phyloP scores from a whole-genome alignment of 2,888 invertebrate genomes.

The Pyrocoelia pectoralis region DNA sequence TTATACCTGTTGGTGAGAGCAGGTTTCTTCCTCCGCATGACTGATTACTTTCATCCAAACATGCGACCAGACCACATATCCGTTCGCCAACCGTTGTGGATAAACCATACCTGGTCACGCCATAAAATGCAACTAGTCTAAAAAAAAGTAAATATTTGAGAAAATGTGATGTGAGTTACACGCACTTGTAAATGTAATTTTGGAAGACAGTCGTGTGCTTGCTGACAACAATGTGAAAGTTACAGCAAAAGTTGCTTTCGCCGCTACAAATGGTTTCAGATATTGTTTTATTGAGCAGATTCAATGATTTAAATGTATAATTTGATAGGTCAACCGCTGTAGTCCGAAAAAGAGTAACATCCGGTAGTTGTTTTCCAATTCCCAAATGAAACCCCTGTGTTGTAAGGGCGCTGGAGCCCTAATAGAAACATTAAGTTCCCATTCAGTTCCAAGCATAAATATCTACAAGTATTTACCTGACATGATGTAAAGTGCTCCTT shows the following conservation, averaged over 20 bases:
- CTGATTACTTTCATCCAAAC: conserved; percentile 30
- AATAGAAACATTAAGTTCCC: conserved; percentile 8
- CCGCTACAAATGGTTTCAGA: conserved; percentile 19
- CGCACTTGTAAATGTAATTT: conserved; percentile 27
- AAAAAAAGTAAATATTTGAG: background rate
- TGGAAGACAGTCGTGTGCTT: conserved; percentile 7
- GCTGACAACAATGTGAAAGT: conserved; percentile 16
- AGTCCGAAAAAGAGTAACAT: conserved; percentile 26
- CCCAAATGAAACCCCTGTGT: conserved; percentile 7
- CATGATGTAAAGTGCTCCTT: conserved; percentile 5
- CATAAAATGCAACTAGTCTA: conserved; percentile 41
- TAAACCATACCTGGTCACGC: conserved; percentile 33
- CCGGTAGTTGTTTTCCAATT: conserved; percentile 10
- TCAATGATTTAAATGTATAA: conserved; percentile 33
- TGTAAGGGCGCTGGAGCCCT: conserved; percentile 1
- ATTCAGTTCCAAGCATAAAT: too few species aligned
- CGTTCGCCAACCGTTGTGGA: conserved; percentile 36
- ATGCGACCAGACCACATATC: conserved; percentile 42
- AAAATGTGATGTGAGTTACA: background rate
- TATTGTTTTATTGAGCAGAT: conserved; percentile 15
- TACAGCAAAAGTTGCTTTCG: conserved; percentile 24
- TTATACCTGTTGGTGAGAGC: conserved; percentile 13
- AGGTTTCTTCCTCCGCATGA: conserved; percentile 36
- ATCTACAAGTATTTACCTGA: conserved; percentile 24
- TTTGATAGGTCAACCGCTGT: conserved; percentile 27